phyloP scores from a whole-genome alignment of 1,140 invertebrate species.

The Globodera ellingtonae region DNA sequence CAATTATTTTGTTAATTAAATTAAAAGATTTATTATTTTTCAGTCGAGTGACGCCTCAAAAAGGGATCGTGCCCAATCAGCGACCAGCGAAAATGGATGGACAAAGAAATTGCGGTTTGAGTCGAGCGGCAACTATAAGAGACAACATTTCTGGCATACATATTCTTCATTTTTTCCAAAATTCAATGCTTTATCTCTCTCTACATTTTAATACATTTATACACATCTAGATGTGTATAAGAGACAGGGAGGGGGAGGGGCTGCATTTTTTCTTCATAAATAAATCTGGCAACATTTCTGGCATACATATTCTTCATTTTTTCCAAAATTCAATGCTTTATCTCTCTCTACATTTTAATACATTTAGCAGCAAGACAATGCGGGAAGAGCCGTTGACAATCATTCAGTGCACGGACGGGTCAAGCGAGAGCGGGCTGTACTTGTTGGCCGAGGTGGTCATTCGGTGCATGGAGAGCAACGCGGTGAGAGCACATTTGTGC shows the following conservation, averaged over 20 bases:
- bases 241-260: too few relatives aligned
- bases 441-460: constrained; percentile 48
- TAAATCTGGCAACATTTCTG: neutral
- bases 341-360: neutral
- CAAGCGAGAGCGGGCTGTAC: constrained; percentile 43
- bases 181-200: neutral
- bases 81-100: neutral
- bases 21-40: neutral
- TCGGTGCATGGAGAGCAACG: constrained; percentile 52
- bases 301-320: neutral
- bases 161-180: neutral
- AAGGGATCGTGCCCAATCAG: constrained; percentile 5
- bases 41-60: constrained; percentile 10
- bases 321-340: neutral
- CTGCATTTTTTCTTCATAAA: too few relatives aligned
- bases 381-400: constrained; percentile 33
- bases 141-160: neutral
- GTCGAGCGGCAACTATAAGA: neutral
- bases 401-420: constrained; percentile 51
- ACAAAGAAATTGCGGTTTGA: neutral
- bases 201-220: neutral
- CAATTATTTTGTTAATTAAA: neutral
- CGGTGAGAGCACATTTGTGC: constrained; percentile 20
- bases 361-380: constrained; percentile 9
- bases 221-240: too few relatives aligned